Base-by-base conservation (phyloP, 2,113 vertebrate genomes). In the Dolichotis patagonum region DNA sequence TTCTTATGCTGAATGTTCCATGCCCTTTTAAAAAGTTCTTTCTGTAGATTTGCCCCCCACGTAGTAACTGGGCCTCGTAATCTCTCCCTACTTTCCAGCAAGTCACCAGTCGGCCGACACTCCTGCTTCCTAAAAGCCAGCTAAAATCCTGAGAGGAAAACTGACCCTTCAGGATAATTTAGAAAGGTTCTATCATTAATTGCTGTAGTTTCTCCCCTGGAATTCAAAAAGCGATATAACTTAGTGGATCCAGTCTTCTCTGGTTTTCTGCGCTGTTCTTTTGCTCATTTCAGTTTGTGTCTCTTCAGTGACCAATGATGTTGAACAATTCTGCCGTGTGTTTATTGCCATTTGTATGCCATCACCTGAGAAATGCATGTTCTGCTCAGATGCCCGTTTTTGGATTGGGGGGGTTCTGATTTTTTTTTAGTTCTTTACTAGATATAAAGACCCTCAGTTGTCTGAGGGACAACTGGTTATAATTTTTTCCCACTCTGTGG, bases 101-200 rank as follows among this genome's bases (percentile, higher is more conserved):
- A 49, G 38, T 65, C 46, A 7, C 20, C 43, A 28, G 28, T 82
- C 65, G 46, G 30, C 19, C 49, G 19, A 41, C 46, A 75, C 92
- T 84, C 46, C 58, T 43, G 17, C 60, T 90, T 91, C 24, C 95
- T 94, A n/a, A 20, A 96, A 88, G 35, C 52, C 28, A n/a, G 41
- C 62, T 69, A 62, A 43, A 52, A 75, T 82, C 77, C 56, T 35
- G 60, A 90, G 90, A 38, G 86, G 83, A 95, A 96, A 94, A 85
- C 19, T 69, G 35, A 87, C 77, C 73, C 30, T 30, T 38, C 58
- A 67, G 5, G 85, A 30, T 94, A 58, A 71, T 81, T 94, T 84
- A 69, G 52, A 90, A 88, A 86, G 84, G 35, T 88, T 16, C 38
- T 56, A 30, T 49, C 56, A 87, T 67, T 73, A 89, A 63, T 65